Evolutionary conservation across 2,797 vertebrate genomes (phyloP).

Genomic region (Falco cherrug): DNA sequence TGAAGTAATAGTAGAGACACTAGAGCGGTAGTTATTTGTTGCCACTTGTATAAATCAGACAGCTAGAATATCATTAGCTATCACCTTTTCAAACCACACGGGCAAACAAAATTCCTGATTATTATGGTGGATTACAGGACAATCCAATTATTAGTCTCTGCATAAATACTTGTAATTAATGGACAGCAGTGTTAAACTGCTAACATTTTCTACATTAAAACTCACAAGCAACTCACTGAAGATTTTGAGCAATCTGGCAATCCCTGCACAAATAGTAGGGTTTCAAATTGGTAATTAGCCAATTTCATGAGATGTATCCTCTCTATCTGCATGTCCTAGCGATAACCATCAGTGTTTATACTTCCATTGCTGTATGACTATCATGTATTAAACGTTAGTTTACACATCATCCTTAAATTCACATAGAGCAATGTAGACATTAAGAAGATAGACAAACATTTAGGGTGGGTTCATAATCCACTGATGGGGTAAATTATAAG

Average conservation of each 20-base stretch:
- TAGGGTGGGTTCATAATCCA: background rate
- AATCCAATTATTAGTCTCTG: slow-evolving; percentile 9
- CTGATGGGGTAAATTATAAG: background rate
- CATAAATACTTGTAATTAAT: slow-evolving; percentile 4
- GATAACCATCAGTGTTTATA: background rate
- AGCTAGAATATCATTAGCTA: background rate
- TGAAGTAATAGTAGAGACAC: background rate
- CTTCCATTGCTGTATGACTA: background rate
- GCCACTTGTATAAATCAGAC: background rate
- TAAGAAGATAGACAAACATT: background rate
- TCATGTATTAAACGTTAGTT: background rate
- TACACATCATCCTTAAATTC: background rate
- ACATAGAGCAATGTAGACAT: background rate
- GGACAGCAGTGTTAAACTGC: background rate
- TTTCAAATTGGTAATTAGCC: background rate
- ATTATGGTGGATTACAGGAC: slow-evolving; percentile 9
- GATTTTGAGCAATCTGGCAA: background rate
- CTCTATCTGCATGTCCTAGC: background rate
- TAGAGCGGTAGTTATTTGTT: background rate
- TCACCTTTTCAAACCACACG: background rate
- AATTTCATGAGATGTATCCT: background rate
- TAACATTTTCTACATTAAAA: background rate
- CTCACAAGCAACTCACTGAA: background rate
- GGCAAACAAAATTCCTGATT: slow-evolving; percentile 15
- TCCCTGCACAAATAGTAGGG: background rate